phyloP scores from a whole-genome alignment of 2,797 vertebrate species.

The Myripristis murdjan region DNA sequence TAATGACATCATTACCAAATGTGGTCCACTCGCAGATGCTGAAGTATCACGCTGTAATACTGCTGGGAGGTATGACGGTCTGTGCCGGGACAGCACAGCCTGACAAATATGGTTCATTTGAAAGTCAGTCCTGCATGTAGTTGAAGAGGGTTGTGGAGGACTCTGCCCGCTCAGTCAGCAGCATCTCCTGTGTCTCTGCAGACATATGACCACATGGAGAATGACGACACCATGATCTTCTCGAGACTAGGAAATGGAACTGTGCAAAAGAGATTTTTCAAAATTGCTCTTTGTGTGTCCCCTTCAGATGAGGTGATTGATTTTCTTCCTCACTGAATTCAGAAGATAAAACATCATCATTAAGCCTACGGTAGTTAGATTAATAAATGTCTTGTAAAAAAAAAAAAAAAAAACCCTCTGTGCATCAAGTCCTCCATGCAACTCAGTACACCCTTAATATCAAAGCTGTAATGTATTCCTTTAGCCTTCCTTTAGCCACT shows the following conservation, averaged over 20 bases:
- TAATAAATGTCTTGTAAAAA: conserved; percentile 12
- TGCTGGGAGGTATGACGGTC: not conserved
- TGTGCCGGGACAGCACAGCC: not conserved
- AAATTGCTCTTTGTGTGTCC: not conserved
- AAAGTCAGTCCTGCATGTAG: conserved; percentile 25
- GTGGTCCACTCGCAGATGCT: conserved; percentile 33
- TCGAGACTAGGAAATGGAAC: not conserved
- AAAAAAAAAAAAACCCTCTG: conserved; percentile 9
- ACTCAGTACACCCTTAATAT: conserved; percentile 33
- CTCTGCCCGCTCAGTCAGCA: not conserved
- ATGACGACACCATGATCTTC: not conserved
- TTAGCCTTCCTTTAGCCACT: conserved; percentile 45
- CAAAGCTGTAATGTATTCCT: conserved; percentile 44
- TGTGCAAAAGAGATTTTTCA: not conserved
- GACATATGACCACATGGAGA: not conserved
- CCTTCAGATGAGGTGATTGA: not conserved
- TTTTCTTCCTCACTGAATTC: conserved; percentile 12
- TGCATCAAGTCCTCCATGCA: conserved; percentile 3
- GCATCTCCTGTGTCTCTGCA: conserved; percentile 9
- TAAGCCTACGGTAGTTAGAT: conserved; percentile 2
- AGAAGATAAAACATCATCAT: not conserved
- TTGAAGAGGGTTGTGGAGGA: not conserved
- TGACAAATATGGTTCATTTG: conserved; percentile 19
- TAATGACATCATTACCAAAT: conserved; percentile 31
- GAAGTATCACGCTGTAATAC: conserved; percentile 14